These are phyloP conservation scores for Reticulitermes speratus DNA, from an alignment of 1,140 invertebrate genomes.

Conservation along the genomic window DNA sequence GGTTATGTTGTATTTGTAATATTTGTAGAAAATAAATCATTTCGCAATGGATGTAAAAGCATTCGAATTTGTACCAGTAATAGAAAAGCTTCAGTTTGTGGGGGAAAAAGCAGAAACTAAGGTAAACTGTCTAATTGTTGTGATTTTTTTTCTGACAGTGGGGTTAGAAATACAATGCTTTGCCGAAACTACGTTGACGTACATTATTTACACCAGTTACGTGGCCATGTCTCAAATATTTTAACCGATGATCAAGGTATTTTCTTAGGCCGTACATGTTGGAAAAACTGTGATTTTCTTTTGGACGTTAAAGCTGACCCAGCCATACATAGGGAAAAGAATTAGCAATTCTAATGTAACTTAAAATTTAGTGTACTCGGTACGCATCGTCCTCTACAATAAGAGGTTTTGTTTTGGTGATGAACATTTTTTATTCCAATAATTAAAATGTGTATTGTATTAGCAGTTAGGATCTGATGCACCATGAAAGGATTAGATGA, in stretches of 20 bases:
- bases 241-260: no score
- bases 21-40: neutral
- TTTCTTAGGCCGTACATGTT: neutral
- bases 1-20: neutral
- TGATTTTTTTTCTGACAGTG: neutral
- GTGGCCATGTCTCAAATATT: no score
- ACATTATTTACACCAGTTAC: no score
- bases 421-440: neutral
- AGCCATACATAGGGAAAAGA: neutral
- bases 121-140: neutral
- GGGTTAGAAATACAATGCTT: neutral
- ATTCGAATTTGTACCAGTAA: constrained; percentile 23
- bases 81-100: constrained; percentile 17
- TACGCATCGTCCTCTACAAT: neutral
- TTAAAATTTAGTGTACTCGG: neutral
- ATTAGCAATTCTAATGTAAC: neutral
- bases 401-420: neutral
- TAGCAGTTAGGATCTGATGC: neutral
- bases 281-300: neutral
- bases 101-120: constrained; percentile 27
- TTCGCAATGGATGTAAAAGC: constrained; percentile 24
- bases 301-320: neutral
- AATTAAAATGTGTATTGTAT: neutral
- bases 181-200: no score
- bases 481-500: neutral